These are phyloP conservation scores for Misgurnus anguillicaudatus DNA, from an alignment of 2,113 vertebrate genomes.

Conservation along the genomic window DNA sequence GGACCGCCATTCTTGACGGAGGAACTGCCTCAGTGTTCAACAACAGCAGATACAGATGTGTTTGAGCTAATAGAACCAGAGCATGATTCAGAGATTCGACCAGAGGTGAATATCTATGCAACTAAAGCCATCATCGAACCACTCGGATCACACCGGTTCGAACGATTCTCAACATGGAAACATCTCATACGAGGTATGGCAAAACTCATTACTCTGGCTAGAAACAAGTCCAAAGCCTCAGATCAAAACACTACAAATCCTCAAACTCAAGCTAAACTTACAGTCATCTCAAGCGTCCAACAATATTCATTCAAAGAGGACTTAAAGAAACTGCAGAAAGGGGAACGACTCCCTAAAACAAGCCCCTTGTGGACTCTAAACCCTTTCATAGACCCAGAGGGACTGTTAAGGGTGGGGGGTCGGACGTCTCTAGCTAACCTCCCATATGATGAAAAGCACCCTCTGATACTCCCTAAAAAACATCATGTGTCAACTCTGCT, in stretches of 20 bases:
- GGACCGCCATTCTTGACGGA: background rate
- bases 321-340: background rate
- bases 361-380: background rate
- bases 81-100: background rate
- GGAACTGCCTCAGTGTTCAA: background rate
- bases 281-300: constrained; percentile 6
- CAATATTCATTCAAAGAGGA: background rate
- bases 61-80: constrained; percentile 23
- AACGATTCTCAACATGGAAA: constrained; percentile 14
- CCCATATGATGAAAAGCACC: background rate
- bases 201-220: background rate
- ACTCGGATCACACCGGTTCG: background rate
- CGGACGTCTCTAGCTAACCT: background rate
- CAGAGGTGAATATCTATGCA: background rate
- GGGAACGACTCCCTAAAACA: background rate
- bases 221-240: background rate
- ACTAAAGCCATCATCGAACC: background rate
- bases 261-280: constrained; percentile 9
- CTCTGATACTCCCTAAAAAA: constrained; percentile 4
- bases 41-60: no score
- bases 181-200: constrained; percentile 10
- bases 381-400: background rate
- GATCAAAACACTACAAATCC: background rate
- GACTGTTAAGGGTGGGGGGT: constrained; percentile 19
- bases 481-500: constrained; percentile 20